Conservation (phyloP, 2,113 vertebrate genomes). For the Rhagologus leucostigma region DNA sequence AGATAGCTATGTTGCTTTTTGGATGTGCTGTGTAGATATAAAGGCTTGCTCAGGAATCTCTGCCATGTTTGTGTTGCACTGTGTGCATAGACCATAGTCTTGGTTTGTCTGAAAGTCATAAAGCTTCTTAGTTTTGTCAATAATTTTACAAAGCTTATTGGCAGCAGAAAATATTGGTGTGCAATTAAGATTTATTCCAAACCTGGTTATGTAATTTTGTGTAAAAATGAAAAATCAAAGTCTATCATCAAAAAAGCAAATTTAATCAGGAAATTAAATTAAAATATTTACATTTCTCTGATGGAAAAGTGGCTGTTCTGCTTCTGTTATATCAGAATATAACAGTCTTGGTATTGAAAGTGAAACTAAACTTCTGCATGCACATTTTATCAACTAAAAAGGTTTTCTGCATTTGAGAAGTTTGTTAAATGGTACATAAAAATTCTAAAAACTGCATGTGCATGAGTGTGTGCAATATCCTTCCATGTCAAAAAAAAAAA, state of each 20-base stretch:
- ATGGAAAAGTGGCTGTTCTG: neutral
- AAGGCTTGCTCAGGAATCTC: neutral
- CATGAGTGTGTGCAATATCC: accelerated
- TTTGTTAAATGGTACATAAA: neutral
- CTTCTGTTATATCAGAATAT: neutral
- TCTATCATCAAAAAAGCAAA: neutral
- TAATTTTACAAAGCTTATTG: neutral
- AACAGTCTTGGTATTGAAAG: neutral
- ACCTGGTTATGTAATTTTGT: neutral
- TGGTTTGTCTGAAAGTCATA: neutral
- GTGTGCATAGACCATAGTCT: accelerated
- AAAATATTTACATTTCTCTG: neutral
- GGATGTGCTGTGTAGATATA: neutral
- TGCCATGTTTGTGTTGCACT: neutral
- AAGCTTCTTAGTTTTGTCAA: neutral
- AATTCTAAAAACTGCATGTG: neutral
- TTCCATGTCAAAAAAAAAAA: too few relatives aligned
- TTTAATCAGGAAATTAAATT: neutral
- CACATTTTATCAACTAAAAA: neutral
- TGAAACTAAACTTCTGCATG: neutral
- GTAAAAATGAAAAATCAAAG: neutral
- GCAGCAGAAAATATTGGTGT: neutral
- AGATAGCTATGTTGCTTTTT: neutral
- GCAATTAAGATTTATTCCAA: neutral
- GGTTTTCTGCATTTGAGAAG: neutral